Evolutionary conservation across 2,113 vertebrate genomes (phyloP).

Genomic region (Peromyscus leucopus): DNA sequence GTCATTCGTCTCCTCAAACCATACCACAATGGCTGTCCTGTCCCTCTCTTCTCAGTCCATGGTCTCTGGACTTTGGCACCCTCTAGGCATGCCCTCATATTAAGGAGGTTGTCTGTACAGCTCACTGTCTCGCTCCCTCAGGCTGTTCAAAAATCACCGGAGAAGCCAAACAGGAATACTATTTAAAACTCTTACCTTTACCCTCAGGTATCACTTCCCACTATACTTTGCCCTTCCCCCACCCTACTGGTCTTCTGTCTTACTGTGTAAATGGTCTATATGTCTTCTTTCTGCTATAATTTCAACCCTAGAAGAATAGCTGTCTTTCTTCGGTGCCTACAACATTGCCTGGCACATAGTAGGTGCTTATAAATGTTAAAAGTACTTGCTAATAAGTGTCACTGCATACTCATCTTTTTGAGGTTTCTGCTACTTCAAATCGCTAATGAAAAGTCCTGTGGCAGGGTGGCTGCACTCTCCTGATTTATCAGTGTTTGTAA

Average conservation of each 20-base stretch:
- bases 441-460: conserved; percentile 65
- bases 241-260: not conserved
- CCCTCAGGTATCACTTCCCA: no score
- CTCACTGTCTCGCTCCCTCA: not conserved
- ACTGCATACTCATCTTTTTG: not conserved
- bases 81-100: not conserved
- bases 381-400: not conserved
- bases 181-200: not conserved
- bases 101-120: not conserved
- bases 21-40: not conserved
- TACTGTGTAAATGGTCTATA: not conserved
- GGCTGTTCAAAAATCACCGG: not conserved
- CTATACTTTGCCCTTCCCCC: no score
- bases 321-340: not conserved
- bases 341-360: not conserved
- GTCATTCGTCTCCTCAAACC: not conserved
- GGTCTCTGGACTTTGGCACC: not conserved
- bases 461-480: conserved; percentile 1
- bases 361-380: not conserved
- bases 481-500: conserved; percentile 57
- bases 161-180: not conserved
- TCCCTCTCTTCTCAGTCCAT: no score
- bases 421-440: conserved; percentile 31
- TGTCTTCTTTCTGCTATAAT: not conserved
- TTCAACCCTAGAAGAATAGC: not conserved